Evolutionary conservation across 2,888 invertebrate genomes (phyloP).

Genomic region (Endotricha flammealis): DNA sequence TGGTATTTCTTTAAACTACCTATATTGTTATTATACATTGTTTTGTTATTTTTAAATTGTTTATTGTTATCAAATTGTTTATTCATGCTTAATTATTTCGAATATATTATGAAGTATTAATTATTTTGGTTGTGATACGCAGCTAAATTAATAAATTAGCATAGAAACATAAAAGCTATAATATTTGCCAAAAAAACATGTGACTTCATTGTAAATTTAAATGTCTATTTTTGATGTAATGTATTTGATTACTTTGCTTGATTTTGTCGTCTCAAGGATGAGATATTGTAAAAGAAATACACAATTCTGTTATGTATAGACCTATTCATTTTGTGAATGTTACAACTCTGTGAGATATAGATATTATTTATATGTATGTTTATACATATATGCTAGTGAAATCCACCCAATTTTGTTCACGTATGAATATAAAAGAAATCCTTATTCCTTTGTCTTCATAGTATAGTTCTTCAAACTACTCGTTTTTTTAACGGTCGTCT

Average conservation of each 20-base stretch:
- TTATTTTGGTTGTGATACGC: constrained; percentile 10
- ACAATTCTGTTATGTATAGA: too few species aligned
- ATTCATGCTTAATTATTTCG: neutral
- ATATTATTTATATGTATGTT: too few species aligned
- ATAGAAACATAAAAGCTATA: neutral
- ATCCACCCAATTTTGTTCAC: too few species aligned
- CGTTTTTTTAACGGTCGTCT: too few species aligned
- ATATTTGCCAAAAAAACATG: neutral
- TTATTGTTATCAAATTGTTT: constrained; percentile 18
- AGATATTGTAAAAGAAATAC: too few species aligned
- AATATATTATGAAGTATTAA: neutral
- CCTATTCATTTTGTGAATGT: too few species aligned
- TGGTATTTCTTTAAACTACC: constrained; percentile 19
- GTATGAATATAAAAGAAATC: too few species aligned
- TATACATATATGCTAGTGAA: too few species aligned
- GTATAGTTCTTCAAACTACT: too few species aligned
- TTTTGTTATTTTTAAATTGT: constrained; percentile 27
- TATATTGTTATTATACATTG: constrained; percentile 27
- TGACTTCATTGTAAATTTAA: neutral
- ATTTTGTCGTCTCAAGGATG: neutral
- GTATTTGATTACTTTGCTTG: neutral
- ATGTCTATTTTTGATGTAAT: neutral
- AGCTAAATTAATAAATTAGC: neutral
- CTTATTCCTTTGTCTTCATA: too few species aligned
- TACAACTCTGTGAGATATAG: too few species aligned